phyloP scores from a whole-genome alignment of 2,113 vertebrate genomes.

The Neogobius melanostomus region DNA sequence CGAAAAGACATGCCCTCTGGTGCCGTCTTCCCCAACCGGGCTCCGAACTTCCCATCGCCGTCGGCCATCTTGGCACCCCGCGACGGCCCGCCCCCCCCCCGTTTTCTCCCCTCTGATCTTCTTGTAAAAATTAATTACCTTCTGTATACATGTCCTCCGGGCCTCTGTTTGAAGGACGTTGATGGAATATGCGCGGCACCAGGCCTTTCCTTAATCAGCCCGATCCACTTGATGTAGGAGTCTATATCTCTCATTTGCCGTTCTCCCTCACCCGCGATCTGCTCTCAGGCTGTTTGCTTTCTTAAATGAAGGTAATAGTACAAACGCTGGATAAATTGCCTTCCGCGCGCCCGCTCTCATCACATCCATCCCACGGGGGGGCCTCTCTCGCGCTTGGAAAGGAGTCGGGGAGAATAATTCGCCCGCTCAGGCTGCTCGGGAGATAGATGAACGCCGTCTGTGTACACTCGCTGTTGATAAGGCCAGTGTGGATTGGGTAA shows the following conservation, averaged over 20 bases:
- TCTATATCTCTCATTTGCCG: neutral
- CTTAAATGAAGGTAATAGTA: conserved; percentile 78
- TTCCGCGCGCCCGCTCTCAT: conserved; percentile 67
- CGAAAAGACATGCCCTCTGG: conserved; percentile 39
- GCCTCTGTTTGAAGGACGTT: conserved; percentile 54
- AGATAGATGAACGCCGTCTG: conserved; percentile 64
- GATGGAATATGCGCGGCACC: conserved; percentile 54
- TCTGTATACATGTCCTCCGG: conserved; percentile 45
- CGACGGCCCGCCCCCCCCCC: conserved; percentile 38
- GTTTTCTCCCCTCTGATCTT: conserved; percentile 63
- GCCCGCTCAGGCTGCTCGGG: conserved; percentile 61
- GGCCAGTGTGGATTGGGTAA: conserved; percentile 54
- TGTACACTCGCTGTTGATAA: conserved; percentile 56
- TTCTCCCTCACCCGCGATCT: conserved; percentile 3
- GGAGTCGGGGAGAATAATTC: conserved; percentile 66
- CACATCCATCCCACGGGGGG: conserved; percentile 71
- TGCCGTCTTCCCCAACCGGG: conserved; percentile 32
- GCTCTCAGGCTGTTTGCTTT: conserved; percentile 77
- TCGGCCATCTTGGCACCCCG: conserved; percentile 14
- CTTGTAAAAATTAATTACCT: conserved; percentile 61
- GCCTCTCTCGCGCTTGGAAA: conserved; percentile 26
- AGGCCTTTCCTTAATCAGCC: conserved; percentile 55
- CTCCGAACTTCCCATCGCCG: conserved; percentile 14
- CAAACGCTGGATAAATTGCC: conserved; percentile 76
- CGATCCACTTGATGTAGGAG: conserved; percentile 55